These are phyloP conservation scores for Anthrax anthrax DNA, from an alignment of 2,888 invertebrate genomes.

Conservation along the genomic window DNA sequence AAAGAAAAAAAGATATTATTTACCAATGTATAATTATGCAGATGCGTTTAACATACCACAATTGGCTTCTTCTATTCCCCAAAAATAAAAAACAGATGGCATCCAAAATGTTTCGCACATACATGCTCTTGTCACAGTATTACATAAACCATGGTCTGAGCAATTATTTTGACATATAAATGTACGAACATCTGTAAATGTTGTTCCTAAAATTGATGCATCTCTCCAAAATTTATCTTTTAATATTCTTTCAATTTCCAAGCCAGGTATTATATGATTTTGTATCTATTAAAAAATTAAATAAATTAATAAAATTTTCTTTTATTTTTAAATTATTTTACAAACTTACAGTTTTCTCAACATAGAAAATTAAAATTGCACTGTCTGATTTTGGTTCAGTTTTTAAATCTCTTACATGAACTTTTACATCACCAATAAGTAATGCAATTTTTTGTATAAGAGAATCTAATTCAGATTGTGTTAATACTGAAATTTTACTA, in stretches of 20 bases:
- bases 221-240: conserved; percentile 55
- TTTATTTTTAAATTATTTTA: conserved; percentile 19
- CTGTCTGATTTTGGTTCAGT: conserved; percentile 47
- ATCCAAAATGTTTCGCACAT: conserved; percentile 95
- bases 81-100: conserved; percentile 60
- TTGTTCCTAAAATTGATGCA: conserved; percentile 50
- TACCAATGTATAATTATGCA: conserved; percentile 1
- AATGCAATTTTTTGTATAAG: conserved; percentile 64
- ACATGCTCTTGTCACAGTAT: conserved; percentile 67
- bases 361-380: conserved; percentile 53
- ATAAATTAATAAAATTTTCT: neutral
- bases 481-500: conserved; percentile 54
- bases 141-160: conserved; percentile 82
- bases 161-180: conserved; percentile 84
- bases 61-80: conserved; percentile 56
- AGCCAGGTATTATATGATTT: conserved; percentile 37
- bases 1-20: conserved; percentile 1
- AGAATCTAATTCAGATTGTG: conserved; percentile 46
- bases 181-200: conserved; percentile 67
- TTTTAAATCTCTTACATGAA: conserved; percentile 42
- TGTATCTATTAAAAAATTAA: conserved; percentile 23
- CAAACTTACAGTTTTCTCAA: conserved; percentile 41
- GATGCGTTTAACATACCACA: conserved; percentile 45
- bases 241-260: conserved; percentile 49
- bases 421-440: conserved; percentile 55